Percentiles rank a stretch among this genome's conserved stretches.
Evolutionary conservation across 2,797 vertebrate species (phyloP).

Genomic region (Pitangus sulphuratus): DNA sequence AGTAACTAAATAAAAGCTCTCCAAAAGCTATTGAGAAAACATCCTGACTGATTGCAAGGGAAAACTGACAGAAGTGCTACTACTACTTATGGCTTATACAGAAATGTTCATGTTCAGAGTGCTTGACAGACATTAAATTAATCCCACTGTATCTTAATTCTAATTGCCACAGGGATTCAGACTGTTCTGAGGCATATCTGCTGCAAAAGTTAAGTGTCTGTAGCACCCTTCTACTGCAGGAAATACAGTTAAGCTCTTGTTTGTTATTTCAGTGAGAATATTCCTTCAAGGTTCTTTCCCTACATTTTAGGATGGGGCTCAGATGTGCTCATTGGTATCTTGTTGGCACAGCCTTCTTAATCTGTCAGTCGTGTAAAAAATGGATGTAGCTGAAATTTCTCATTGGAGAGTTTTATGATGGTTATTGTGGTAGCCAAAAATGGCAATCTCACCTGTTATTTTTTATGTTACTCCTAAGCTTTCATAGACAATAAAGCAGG

Average conservation of each 20-base stretch:
- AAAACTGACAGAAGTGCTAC: slow-evolving; percentile 43
- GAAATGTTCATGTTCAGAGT: neutral
- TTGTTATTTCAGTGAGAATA: neutral
- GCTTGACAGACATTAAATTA: slow-evolving; percentile 41
- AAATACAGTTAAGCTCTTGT: neutral
- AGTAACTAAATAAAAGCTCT: slow-evolving; percentile 48
- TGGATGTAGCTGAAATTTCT: neutral
- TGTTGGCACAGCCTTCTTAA: neutral
- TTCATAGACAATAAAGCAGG: neutral
- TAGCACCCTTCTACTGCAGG: neutral
- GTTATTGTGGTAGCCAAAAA: neutral
- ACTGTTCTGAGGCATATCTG: neutral
- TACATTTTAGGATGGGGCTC: neutral
- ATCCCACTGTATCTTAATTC: slow-evolving; percentile 49
- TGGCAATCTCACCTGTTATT: neutral
- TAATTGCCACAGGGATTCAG: slow-evolving; percentile 31
- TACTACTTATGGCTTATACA: neutral
- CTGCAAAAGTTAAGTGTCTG: neutral
- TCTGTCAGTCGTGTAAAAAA: neutral
- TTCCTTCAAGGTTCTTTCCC: neutral
- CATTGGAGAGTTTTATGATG: neutral
- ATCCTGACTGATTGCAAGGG: slow-evolving; percentile 4
- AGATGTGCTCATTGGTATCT: neutral
- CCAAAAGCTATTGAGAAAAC: slow-evolving; percentile 29
- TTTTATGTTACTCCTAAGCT: neutral